phyloP scores from a whole-genome alignment of 2,113 vertebrate species.

The Chaenocephalus aceratus region DNA sequence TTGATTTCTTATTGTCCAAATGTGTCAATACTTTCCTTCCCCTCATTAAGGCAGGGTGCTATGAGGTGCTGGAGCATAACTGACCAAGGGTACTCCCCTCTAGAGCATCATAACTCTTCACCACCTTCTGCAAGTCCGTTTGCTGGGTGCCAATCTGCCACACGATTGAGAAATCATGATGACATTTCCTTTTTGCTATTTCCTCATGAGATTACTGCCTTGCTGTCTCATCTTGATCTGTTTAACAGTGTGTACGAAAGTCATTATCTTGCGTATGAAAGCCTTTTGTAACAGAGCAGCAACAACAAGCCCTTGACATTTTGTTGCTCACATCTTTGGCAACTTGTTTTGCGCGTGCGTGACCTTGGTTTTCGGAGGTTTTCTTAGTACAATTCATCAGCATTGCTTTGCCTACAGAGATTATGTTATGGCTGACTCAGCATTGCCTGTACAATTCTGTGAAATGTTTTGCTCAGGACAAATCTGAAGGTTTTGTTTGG shows the following conservation, averaged over 20 bases:
- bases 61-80: not conserved
- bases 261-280: conserved; percentile 17
- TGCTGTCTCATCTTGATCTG: conserved; percentile 21
- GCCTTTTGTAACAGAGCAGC: not conserved
- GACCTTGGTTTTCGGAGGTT: conserved; percentile 5
- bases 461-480: conserved; percentile 10
- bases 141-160: not conserved
- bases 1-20: not conserved
- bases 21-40: not conserved
- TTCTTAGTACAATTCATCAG: not conserved
- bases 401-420: not conserved
- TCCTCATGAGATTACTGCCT: conserved; percentile 49
- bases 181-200: conserved; percentile 62
- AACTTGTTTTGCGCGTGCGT: not conserved
- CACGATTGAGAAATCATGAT: conserved; percentile 48
- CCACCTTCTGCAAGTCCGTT: conserved; percentile 10
- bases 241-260: conserved; percentile 21
- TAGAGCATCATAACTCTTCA: not conserved
- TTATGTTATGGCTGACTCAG: conserved; percentile 11
- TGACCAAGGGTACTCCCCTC: not conserved
- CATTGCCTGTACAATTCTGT: not conserved
- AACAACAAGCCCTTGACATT: conserved; percentile 33
- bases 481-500: conserved; percentile 21
- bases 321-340: conserved; percentile 3
- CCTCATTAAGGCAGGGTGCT: not conserved